Conservation (phyloP, 2,797 vertebrate genomes). For the Chelon labrosus region DNA sequence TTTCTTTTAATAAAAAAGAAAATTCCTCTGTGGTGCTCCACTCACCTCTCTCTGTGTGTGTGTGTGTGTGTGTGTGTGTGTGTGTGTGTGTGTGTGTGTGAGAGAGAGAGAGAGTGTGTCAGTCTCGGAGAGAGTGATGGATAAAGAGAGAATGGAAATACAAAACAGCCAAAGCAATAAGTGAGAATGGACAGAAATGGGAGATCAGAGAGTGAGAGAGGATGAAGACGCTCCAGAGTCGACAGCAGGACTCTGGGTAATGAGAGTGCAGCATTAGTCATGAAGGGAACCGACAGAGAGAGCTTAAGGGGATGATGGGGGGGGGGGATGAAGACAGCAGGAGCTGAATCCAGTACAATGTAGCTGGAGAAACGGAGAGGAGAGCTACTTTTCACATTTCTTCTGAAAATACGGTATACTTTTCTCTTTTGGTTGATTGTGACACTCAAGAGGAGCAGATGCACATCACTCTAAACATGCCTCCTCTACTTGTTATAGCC, state of each 20-base stretch:
- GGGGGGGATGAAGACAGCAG: conserved; percentile 36
- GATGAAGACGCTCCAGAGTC: conserved; percentile 29
- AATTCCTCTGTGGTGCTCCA: neutral
- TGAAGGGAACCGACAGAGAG: conserved; percentile 38
- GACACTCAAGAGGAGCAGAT: conserved; percentile 28
- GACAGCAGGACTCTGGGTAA: conserved; percentile 62
- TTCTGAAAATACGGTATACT: conserved; percentile 26
- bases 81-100: too few species aligned
- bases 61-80: too few species aligned
- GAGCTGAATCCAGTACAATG: conserved; percentile 25
- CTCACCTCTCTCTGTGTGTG: neutral
- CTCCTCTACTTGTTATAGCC: conserved; percentile 26
- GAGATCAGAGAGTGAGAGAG: conserved; percentile 32
- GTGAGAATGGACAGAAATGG: conserved; percentile 32
- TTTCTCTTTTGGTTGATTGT: conserved; percentile 50
- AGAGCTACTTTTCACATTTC: conserved; percentile 26
- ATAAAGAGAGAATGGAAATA: conserved; percentile 19
- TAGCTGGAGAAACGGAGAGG: neutral
- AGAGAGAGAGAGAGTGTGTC: neutral
- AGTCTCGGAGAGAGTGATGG: conserved; percentile 5
- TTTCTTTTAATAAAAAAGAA: too few species aligned
- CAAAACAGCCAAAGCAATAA: conserved; percentile 34
- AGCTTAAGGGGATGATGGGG: conserved; percentile 48
- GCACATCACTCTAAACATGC: conserved; percentile 36
- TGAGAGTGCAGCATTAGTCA: conserved; percentile 61